Evolutionary conservation across 2,888 invertebrate genomes (phyloP), one percentile per base, ranked within the genome.

Genomic region (Hypomecis atomaria): DNA sequence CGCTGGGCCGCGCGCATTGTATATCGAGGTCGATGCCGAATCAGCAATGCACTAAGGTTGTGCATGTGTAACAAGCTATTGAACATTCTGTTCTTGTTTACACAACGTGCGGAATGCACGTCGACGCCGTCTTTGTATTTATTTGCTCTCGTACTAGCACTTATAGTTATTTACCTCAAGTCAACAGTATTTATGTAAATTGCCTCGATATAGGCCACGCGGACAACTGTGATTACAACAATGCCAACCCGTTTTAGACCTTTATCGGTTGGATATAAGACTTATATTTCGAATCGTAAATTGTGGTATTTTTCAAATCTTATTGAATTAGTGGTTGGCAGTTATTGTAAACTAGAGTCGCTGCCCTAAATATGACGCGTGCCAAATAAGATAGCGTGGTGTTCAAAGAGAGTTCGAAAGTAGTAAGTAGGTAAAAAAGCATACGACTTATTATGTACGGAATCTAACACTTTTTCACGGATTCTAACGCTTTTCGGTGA

Each of bases 281-380:
- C 13, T 13, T 23, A 23, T 40, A 40, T 52, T 9, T 36, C 7
- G 36, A n/a, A 5, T 36, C 4, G 11, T 13, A 6, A 52, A 11
- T 23, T 40, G n/a, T 36, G 36, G 7, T 38, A 2, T 37, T 38
- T 2, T 38, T 45, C 13, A 38, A 13, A 38, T 45, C 7, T n/a
- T 55, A 34, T 37, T 56, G 38, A 45, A 45, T 50, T 23, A 38
- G 5, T 42, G 11, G 49, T 63, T 63, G 63, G 59, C 63, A 63
- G n/a, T 48, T 59, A 57, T 63, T 63, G 54, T 59, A 34, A 47
- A 44, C n/a, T 33, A 5, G 54, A 10, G 44, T 54, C 49, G 40
- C 43, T 63, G 59, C 48, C 58, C 63, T 53, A 54, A 54, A 54
- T 59, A 59, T 59, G 48, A 62, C 43, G 54, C 34, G 63, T 63